phyloP scores from a whole-genome alignment of 2,113 vertebrate genomes.

The Osmerus mordax region DNA sequence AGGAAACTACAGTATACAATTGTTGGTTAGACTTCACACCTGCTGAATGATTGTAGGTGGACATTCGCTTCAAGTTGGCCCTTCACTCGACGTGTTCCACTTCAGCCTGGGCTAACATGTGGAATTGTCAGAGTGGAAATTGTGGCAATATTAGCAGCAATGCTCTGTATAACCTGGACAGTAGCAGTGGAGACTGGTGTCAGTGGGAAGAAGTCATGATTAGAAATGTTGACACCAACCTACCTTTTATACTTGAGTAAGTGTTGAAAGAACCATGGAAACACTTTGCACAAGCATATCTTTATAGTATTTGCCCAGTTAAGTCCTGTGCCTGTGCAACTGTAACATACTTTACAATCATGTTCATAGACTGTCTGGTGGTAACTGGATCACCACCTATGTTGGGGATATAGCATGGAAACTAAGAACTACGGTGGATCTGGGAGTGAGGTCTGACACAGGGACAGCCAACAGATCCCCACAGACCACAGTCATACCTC shows the following conservation, averaged over 20 bases:
- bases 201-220: conserved; percentile 29
- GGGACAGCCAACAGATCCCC: conserved; percentile 25
- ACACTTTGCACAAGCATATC: too few species aligned
- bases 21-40: too few species aligned
- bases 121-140: neutral
- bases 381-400: too few species aligned
- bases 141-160: neutral
- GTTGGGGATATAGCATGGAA: neutral
- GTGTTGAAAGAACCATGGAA: neutral
- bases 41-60: conserved; percentile 9
- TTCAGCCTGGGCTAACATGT: neutral
- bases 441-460: conserved; percentile 41
- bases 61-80: conserved; percentile 8
- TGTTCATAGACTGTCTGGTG: too few species aligned
- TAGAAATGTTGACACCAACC: conserved; percentile 19
- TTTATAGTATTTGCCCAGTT: too few species aligned
- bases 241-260: conserved; percentile 38
- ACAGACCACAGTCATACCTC: conserved; percentile 1
- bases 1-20: too few species aligned
- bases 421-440: conserved; percentile 30
- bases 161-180: too few species aligned
- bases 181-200: conserved; percentile 20
- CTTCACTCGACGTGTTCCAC: neutral
- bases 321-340: too few species aligned
- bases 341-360: too few species aligned